Percentiles rank a stretch among this genome's conserved stretches.
phyloP scores from a whole-genome alignment of 2,797 vertebrate genomes.

The Okamejei kenojei region DNA sequence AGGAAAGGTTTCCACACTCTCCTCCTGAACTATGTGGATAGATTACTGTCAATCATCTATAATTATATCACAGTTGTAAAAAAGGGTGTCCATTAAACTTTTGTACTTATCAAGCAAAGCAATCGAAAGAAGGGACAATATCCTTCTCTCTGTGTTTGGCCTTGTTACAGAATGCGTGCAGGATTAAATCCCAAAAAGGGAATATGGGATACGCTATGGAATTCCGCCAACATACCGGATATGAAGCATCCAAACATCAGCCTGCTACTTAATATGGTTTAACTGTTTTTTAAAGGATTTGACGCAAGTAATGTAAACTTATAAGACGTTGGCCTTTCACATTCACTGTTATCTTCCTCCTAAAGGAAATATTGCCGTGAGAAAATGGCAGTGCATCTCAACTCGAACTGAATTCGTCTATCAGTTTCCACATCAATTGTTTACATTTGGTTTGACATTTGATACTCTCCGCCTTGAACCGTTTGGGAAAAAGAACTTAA shows the following conservation, averaged over 20 bases:
- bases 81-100: slow-evolving; percentile 43
- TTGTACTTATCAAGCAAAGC: slow-evolving; percentile 57
- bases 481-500: background rate
- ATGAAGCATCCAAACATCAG: slow-evolving; percentile 62
- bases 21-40: slow-evolving; percentile 60
- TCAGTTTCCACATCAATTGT: background rate
- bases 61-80: background rate
- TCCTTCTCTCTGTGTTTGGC: background rate
- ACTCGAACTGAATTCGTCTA: too few relatives aligned
- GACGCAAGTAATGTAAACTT: background rate
- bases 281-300: slow-evolving; percentile 48
- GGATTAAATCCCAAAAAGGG: slow-evolving; percentile 63
- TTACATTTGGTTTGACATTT: background rate
- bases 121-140: slow-evolving; percentile 25
- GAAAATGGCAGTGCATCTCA: background rate
- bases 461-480: background rate
- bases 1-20: background rate
- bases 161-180: background rate
- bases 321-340: too few relatives aligned
- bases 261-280: slow-evolving; percentile 95
- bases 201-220: slow-evolving; percentile 73
- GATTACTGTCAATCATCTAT: slow-evolving; percentile 58
- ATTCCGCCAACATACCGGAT: slow-evolving; percentile 78
- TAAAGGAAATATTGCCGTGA: background rate
- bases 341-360: background rate